These are phyloP conservation scores for Tapera naevia DNA, from an alignment of 2,797 vertebrate genomes.

Conservation along the genomic window DNA sequence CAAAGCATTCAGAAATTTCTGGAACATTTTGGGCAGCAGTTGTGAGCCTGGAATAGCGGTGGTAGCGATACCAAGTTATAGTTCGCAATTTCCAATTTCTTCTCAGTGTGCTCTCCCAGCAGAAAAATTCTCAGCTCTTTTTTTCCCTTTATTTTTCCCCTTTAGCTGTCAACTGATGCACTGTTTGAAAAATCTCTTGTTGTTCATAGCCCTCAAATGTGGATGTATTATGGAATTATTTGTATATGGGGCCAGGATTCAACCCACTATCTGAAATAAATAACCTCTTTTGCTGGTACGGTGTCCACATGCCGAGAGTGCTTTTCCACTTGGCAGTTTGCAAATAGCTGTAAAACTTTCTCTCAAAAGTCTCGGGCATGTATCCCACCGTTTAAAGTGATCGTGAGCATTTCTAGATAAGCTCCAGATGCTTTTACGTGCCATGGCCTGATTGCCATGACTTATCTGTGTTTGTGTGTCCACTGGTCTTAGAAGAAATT, in stretches of 20 bases:
- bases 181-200: not conserved
- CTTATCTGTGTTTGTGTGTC: too few species aligned
- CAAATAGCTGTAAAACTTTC: not conserved
- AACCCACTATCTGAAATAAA: too few species aligned
- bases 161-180: not conserved
- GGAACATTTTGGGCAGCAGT: not conserved
- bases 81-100: not conserved
- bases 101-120: not conserved
- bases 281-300: fast-evolving
- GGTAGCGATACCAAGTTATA: not conserved
- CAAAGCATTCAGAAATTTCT: too few species aligned
- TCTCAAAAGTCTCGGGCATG: not conserved
- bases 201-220: not conserved
- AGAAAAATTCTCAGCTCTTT: not conserved
- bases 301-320: not conserved
- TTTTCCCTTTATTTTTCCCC: too few species aligned
- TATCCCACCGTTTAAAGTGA: not conserved
- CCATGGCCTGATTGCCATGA: too few species aligned
- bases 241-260: too few species aligned
- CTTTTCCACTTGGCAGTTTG: not conserved
- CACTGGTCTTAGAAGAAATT: too few species aligned
- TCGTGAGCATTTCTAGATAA: not conserved
- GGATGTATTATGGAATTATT: not conserved
- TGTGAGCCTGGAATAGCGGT: not conserved
- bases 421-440: not conserved